Evolutionary conservation across 2,113 vertebrate genomes (phyloP).

Genomic region (Penelope pileata): DNA sequence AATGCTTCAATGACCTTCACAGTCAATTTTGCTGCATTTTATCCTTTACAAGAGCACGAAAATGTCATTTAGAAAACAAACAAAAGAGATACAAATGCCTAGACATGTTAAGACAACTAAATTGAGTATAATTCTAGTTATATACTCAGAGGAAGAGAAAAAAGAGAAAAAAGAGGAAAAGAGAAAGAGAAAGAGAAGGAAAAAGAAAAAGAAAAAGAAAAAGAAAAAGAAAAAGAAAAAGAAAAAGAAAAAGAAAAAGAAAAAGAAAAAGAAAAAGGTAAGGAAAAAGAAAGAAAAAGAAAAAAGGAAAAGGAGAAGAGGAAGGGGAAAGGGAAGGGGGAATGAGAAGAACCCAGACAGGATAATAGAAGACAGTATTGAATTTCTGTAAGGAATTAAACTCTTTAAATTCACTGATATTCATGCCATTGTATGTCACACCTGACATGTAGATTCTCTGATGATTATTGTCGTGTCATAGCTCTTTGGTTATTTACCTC

Average conservation of each 20-base stretch:
- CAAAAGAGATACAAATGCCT: neutral
- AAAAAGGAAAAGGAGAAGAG: no score
- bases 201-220: no score
- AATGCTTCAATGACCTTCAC: conserved; percentile 6
- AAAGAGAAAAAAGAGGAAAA: neutral
- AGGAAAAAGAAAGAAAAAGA: no score
- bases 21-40: neutral
- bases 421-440: neutral
- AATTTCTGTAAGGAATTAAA: neutral
- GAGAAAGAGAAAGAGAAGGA: no score
- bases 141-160: neutral
- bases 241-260: no score
- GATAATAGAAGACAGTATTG: neutral
- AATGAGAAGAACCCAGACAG: neutral
- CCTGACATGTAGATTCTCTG: neutral
- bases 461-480: neutral
- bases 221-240: no score
- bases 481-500: neutral
- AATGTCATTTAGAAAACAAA: neutral
- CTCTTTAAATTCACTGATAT: neutral
- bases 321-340: no score
- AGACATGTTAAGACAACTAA: neutral
- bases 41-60: neutral
- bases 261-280: no score
- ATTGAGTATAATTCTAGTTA: neutral